Evolutionary conservation across 1,140 invertebrate genomes (phyloP), one percentile per base, ranked within the genome.

Genomic region (Lordiphosa stackelbergi): DNA sequence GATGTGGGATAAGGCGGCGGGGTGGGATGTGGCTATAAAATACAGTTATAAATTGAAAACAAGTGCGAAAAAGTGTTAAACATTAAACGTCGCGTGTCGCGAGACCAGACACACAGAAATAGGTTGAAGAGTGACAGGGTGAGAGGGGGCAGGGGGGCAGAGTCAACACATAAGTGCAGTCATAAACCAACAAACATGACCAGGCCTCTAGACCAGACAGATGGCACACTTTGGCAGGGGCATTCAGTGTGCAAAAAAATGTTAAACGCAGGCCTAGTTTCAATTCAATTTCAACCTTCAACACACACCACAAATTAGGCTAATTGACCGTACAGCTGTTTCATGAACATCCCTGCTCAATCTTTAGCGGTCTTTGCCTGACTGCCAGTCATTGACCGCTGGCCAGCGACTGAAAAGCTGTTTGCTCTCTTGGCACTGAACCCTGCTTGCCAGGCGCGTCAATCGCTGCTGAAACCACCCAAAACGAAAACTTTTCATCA

Each of bases 11-110:
- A 41, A 38, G 2, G 60, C 22, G 43, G 46, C 41, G 42, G 58
- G 35, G 31, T 24, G 35, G 12, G 37, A 24, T 24, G 22, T 24
- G 53, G 47, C 48, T 59, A 73, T 69, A 69, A 65, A 78, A 69
- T 55, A 58, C 64, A 62, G 53, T 69, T 62, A 79, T 66, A 73
- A 69, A 62, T 73, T 52, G 43, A 28, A 69, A 69, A 55, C 40
- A 63, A 60, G 63, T 64, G 70, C 55, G 66, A 79, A 81, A 52
- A 68, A 73, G 37, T 51, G 38, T 55, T 40, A 37, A 53, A 71
- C 48, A 53, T 70, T 57, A 36, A 36, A 58, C 16, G 40, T 57
- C 64, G 58, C 65, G 40, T 60, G 68, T 55, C 38, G 66, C 56
- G 53, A 42, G 36, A 43, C 48, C 57, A 56, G 57, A 61, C 52